phyloP scores from a whole-genome alignment of 2,113 vertebrate genomes.

The Xenopus laevis region DNA sequence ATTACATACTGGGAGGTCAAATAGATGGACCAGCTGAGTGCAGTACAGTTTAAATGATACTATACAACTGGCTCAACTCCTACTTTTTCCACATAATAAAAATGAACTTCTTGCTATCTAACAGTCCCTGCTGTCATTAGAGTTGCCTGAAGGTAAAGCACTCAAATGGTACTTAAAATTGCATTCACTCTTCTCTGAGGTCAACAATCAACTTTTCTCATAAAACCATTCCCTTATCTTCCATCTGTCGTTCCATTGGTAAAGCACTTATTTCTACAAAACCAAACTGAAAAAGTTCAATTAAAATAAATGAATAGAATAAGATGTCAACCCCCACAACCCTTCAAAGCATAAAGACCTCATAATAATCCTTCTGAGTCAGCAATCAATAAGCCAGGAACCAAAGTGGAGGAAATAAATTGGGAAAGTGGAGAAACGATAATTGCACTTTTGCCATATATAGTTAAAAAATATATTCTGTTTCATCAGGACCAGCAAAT shows the following conservation, averaged over 20 bases:
- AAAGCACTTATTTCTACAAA: slow-evolving; percentile 31
- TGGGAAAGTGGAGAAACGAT: neutral
- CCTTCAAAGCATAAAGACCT: neutral
- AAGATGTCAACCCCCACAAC: slow-evolving; percentile 13
- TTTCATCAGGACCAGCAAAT: slow-evolving; percentile 1
- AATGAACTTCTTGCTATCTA: slow-evolving; percentile 23
- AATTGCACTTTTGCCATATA: slow-evolving; percentile 7
- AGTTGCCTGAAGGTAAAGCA: slow-evolving; percentile 35
- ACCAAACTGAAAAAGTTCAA: slow-evolving; percentile 25
- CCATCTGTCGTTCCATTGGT: slow-evolving; percentile 33
- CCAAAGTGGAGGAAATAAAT: neutral
- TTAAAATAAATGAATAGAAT: slow-evolving; percentile 34
- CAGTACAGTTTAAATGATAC: neutral
- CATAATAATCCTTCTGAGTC: neutral
- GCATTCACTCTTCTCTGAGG: slow-evolving; percentile 22
- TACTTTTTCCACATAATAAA: slow-evolving; percentile 22
- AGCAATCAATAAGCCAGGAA: slow-evolving; percentile 21
- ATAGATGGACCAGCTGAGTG: neutral
- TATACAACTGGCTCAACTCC: neutral
- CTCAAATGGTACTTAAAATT: slow-evolving; percentile 34
- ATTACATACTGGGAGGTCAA: too few relatives aligned
- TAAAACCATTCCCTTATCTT: slow-evolving; percentile 33
- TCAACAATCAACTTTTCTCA: slow-evolving; percentile 37
- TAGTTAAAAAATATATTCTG: neutral
- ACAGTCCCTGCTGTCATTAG: slow-evolving; percentile 31